These are phyloP conservation scores for Tromatobia lineatoria DNA, from an alignment of 2,888 invertebrate genomes.

Conservation along the genomic window DNA sequence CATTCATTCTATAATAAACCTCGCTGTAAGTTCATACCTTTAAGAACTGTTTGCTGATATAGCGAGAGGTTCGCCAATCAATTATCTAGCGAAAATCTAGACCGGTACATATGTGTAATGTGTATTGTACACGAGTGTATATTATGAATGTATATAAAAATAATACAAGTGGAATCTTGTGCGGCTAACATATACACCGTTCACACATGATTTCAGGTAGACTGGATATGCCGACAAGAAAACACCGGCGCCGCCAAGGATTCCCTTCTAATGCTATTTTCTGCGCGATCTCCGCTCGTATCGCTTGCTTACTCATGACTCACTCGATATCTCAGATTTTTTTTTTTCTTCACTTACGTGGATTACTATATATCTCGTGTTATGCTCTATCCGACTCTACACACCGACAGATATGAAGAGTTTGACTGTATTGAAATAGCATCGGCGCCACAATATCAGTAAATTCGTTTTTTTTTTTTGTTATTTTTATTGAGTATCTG, in stretches of 20 bases:
- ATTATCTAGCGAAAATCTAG: conserved; percentile 22
- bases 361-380: conserved; percentile 16
- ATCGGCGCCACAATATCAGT: conserved; percentile 58
- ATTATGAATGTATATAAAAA: too few species aligned
- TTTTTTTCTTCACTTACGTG: conserved; percentile 29
- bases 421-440: conserved; percentile 39
- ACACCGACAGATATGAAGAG: conserved; percentile 26
- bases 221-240: conserved; percentile 40
- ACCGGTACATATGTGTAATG: not conserved
- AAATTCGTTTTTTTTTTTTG: conserved; percentile 17
- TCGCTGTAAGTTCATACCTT: conserved; percentile 32
- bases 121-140: not conserved
- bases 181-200: not conserved
- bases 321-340: conserved; percentile 59
- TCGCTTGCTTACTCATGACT: conserved; percentile 56
- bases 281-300: conserved; percentile 59
- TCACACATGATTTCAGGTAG: conserved; percentile 30
- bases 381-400: conserved; percentile 11
- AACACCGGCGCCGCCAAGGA: conserved; percentile 65
- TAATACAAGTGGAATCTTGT: not conserved
- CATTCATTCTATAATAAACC: conserved; percentile 36
- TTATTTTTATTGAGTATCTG: not conserved
- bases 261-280: conserved; percentile 66
- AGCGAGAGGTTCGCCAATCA: conserved; percentile 27
- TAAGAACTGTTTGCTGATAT: conserved; percentile 28